These are phyloP conservation scores for Pherbina coryleti DNA, from an alignment of 2,888 invertebrate species.

Conservation along the genomic window DNA sequence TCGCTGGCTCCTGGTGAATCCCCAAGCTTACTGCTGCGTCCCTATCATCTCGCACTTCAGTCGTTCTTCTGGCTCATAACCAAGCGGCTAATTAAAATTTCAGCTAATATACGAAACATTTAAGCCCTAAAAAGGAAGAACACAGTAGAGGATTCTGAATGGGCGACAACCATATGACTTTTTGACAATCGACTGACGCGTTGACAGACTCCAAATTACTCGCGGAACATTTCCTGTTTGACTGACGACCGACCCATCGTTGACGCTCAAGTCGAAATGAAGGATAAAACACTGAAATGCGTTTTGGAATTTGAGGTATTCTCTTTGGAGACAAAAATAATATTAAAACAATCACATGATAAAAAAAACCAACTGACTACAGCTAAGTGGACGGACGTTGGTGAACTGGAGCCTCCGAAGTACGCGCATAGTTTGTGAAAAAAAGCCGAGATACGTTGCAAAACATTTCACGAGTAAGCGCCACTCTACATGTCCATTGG, in stretches of 20 bases:
- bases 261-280: not conserved
- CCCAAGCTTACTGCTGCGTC: not conserved
- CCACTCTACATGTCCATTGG: slow-evolving; percentile 45
- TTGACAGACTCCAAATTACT: slow-evolving; percentile 3
- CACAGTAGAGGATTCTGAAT: slow-evolving; percentile 43
- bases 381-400: not conserved
- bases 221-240: slow-evolving; percentile 14
- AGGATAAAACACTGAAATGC: not conserved
- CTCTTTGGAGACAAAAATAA: slow-evolving; percentile 64
- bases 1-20: slow-evolving; percentile 11
- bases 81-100: slow-evolving; percentile 67
- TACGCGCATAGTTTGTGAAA: not conserved
- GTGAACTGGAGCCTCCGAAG: not conserved
- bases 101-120: slow-evolving; percentile 61
- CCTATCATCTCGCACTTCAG: not conserved
- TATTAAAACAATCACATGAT: slow-evolving; percentile 66
- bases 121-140: not conserved
- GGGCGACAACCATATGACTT: slow-evolving; percentile 67
- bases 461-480: slow-evolving; percentile 48
- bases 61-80: not conserved
- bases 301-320: slow-evolving; percentile 62
- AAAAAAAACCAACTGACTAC: slow-evolving; percentile 53
- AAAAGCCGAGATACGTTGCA: slow-evolving; percentile 31
- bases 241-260: not conserved
- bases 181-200: slow-evolving; percentile 60